Evolutionary conservation across 2,113 vertebrate genomes (phyloP).

Genomic region (Callipepla squamata): DNA sequence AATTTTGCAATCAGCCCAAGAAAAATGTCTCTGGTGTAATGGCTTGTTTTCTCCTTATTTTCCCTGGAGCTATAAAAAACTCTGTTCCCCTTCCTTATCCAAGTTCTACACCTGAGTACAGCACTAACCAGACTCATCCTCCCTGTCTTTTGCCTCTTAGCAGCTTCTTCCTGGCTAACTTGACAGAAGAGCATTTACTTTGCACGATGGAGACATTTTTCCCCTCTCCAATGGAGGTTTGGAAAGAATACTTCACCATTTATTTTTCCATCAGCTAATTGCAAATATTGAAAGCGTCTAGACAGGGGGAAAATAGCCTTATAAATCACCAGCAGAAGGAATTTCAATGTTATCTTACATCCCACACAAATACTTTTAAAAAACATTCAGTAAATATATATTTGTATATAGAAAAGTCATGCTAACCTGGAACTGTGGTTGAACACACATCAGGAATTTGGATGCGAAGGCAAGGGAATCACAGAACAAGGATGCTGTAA

Average conservation of each 20-base stretch:
- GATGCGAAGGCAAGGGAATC: not conserved
- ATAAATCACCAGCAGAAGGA: slow-evolving; percentile 59
- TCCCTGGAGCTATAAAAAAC: slow-evolving; percentile 52
- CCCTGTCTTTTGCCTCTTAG: slow-evolving; percentile 20
- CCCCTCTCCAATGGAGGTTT: slow-evolving; percentile 26
- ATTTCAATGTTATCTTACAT: slow-evolving; percentile 58
- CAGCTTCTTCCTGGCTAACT: slow-evolving; percentile 24
- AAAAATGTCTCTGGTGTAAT: slow-evolving; percentile 60
- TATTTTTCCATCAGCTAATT: slow-evolving; percentile 67
- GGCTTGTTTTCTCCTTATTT: slow-evolving; percentile 34
- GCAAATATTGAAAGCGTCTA: slow-evolving; percentile 61
- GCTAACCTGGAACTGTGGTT: slow-evolving; percentile 9
- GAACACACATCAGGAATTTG: not conserved
- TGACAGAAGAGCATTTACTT: slow-evolving; percentile 33
- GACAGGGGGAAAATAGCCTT: slow-evolving; percentile 45
- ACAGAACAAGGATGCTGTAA: slow-evolving; percentile 12
- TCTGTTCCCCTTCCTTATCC: slow-evolving; percentile 9
- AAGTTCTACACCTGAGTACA: slow-evolving; percentile 31
- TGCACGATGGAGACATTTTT: slow-evolving; percentile 29
- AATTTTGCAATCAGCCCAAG: slow-evolving; percentile 66
- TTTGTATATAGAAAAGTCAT: slow-evolving; percentile 26
- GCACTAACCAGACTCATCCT: not conserved
- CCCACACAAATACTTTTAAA: slow-evolving; percentile 51
- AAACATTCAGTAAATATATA: slow-evolving; percentile 48
- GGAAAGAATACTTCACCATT: slow-evolving; percentile 47